These are phyloP conservation scores for Bugula neritina DNA, from an alignment of 2,888 invertebrate species.

Conservation along the genomic window DNA sequence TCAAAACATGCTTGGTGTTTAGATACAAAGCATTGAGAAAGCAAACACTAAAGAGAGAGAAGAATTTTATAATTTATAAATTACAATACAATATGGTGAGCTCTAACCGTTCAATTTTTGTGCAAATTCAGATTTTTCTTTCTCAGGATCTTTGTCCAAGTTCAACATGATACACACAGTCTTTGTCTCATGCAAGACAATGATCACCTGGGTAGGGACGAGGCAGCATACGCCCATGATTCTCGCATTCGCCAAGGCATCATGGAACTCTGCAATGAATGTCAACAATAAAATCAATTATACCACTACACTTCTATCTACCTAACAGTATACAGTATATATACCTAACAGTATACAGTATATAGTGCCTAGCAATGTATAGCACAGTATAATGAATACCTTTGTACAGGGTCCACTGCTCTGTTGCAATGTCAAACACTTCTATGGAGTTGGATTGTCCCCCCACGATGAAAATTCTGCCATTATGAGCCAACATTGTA, in stretches of 20 bases:
- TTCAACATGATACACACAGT: not conserved
- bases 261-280: not conserved
- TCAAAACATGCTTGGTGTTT: no score
- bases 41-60: no score
- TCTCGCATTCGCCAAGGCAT: no score
- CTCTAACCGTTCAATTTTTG: not conserved
- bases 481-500: slow-evolving; percentile 7
- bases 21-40: no score
- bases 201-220: not conserved
- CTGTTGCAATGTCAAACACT: slow-evolving; percentile 36
- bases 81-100: no score
- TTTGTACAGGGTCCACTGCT: slow-evolving; percentile 46
- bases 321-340: not conserved
- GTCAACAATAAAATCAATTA: not conserved
- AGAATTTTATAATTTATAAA: no score
- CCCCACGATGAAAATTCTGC: not conserved
- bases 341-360: not conserved
- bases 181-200: not conserved
- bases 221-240: slow-evolving; percentile 15
- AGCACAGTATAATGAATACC: slow-evolving; percentile 33
- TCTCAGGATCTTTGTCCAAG: not conserved
- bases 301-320: not conserved
- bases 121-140: not conserved
- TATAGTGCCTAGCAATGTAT: not conserved
- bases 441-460: slow-evolving; percentile 39